Percentiles rank a stretch among this genome's conserved stretches.
phyloP scores from a whole-genome alignment of 1,140 invertebrate genomes.

The Acromyrmex charruanus region DNA sequence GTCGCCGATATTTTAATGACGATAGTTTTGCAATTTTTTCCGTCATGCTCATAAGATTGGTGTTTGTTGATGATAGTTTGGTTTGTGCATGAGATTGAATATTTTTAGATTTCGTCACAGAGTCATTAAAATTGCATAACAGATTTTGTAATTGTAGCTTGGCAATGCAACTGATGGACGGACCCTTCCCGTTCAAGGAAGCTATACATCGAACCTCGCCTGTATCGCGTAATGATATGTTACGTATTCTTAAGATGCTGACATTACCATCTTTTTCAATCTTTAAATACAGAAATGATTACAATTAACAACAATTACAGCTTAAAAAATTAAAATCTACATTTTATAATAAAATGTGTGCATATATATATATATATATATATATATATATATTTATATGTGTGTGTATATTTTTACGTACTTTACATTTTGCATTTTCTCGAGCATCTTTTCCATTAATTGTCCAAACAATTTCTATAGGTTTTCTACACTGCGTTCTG shows the following conservation, averaged over 20 bases:
- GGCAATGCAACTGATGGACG: conserved; percentile 76
- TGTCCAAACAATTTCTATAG: conserved; percentile 83
- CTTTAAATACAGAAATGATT: conserved; percentile 74
- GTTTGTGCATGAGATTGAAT: background rate
- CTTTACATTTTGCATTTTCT: conserved; percentile 82
- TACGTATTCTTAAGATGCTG: conserved; percentile 87
- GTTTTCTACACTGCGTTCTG: conserved; percentile 77
- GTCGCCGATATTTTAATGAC: conserved; percentile 15
- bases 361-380: background rate
- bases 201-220: conserved; percentile 86
- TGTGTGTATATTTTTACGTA: conserved; percentile 61
- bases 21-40: background rate
- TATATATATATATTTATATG: too few relatives aligned
- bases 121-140: background rate
- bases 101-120: background rate
- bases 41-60: background rate
- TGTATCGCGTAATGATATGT: conserved; percentile 86
- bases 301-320: background rate
- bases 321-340: background rate
- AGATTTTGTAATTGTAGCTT: conserved; percentile 73
- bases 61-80: background rate
- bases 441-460: conserved; percentile 83
- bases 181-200: conserved; percentile 69
- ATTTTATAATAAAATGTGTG: background rate
- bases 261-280: conserved; percentile 86